phyloP scores from a whole-genome alignment of 2,888 invertebrate genomes.

The Troides oblongomaculatus region DNA sequence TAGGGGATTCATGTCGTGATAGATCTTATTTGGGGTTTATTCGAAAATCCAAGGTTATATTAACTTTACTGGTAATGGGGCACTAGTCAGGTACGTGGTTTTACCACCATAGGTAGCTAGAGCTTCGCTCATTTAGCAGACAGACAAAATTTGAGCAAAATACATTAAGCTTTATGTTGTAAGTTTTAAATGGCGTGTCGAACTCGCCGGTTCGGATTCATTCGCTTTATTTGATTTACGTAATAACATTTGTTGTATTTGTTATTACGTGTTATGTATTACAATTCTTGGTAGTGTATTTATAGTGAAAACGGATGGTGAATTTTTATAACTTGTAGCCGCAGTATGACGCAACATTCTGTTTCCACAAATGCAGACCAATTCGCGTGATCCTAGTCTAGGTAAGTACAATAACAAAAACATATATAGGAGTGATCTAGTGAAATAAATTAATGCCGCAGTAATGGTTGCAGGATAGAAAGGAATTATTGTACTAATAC shows the following conservation, averaged over 20 bases:
- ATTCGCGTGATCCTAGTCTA: neutral
- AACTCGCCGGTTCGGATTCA: neutral
- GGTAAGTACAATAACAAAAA: neutral
- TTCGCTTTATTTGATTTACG: neutral
- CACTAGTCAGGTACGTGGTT: too few species aligned
- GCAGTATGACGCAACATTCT: slow-evolving; percentile 1
- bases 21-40: too few species aligned
- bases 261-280: neutral
- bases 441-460: too few species aligned
- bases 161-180: neutral
- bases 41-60: too few species aligned
- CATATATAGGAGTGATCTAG: too few species aligned
- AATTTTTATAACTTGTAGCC: neutral
- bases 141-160: neutral
- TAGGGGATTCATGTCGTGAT: too few species aligned
- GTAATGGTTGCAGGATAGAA: too few species aligned
- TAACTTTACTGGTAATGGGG: too few species aligned
- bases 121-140: too few species aligned
- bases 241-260: neutral
- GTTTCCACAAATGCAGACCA: neutral
- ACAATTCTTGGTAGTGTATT: neutral
- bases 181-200: neutral
- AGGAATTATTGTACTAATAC: too few species aligned
- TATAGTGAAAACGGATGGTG: neutral
- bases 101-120: too few species aligned